Evolutionary conservation across 2,113 vertebrate genomes (phyloP), one percentile per base, ranked within the genome.

Genomic region (Lepidothrix coronata): DNA sequence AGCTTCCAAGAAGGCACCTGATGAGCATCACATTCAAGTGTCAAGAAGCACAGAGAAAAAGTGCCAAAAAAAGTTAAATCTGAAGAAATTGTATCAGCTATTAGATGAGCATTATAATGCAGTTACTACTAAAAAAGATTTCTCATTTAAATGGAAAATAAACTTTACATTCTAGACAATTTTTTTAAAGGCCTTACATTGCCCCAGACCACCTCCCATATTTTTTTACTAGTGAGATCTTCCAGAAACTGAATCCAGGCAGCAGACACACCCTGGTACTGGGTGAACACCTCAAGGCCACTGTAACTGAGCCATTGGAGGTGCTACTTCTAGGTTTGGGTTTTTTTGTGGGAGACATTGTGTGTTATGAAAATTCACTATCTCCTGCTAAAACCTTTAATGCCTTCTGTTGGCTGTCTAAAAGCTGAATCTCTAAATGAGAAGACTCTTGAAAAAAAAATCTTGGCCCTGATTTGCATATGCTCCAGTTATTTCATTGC

Each of bases 31-130:
- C 66, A 67, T 91, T 97, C 75, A 81, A 68, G 79, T 95, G 95
- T 95, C 97, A 96, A 96, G 66, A 95, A 97, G 93, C 86, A 86
- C 46, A 72, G 86, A 97, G 93, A 73, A 97, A 87, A 94, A 90
- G 91, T 94, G 85, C 89, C 96, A 82, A 88, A 81, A 83, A 81
- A 91, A 70, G 54, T 95, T 93, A 22, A 85, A 81, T 72, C 73
- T 6, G 2, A 91, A 91, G 70, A 84, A 95, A 86, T 79, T 18
- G 3, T 79, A 85, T 78, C 79, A 94, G 81, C 87, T 93, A 92
- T 87, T 95, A 96, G 55, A 88, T 71, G 70, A 90, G 43, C 81
- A 85, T 90, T 95, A 79, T 66, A 89, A 92, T 66, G 57, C 52
- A 81, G 52, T 59, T 89, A 96, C 44, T 85, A 68, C 66, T 49